Percentiles rank a stretch among this genome's conserved stretches.
These are phyloP conservation scores for Chorisops tibialis DNA, from an alignment of 2,888 invertebrate genomes.

Conservation along the genomic window DNA sequence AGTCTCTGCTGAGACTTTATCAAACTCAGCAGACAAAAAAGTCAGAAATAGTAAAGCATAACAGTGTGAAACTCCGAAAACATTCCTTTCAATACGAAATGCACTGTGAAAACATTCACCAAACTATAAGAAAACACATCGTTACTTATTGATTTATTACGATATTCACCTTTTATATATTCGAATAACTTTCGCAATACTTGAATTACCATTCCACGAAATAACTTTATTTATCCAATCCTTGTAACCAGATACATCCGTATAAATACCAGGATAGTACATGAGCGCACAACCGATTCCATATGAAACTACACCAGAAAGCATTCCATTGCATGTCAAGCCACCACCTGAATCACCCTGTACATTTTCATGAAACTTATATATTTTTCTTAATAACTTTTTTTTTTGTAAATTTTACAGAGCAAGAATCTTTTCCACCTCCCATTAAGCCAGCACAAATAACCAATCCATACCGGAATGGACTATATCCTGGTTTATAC, in stretches of 20 bases:
- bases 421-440: constrained; percentile 12
- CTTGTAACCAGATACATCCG: constrained; percentile 14
- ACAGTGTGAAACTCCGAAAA: too few relatives aligned
- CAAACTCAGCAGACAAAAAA: too few relatives aligned
- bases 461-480: background rate
- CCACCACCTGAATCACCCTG: constrained; percentile 27
- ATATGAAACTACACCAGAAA: constrained; percentile 26
- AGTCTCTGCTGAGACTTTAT: too few relatives aligned
- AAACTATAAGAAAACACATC: too few relatives aligned
- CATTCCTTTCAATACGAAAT: too few relatives aligned
- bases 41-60: too few relatives aligned
- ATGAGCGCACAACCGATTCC: constrained; percentile 21
- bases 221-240: constrained; percentile 13
- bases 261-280: constrained; percentile 23
- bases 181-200: too few relatives aligned
- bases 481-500: background rate
- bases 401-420: background rate
- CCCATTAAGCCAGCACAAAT: background rate
- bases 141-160: too few relatives aligned
- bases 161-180: too few relatives aligned
- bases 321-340: constrained; percentile 11
- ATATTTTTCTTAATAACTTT: background rate
- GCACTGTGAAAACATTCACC: too few relatives aligned
- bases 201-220: background rate
- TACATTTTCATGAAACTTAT: background rate